Evolutionary conservation across 2,113 vertebrate species (phyloP).

Genomic region (Tor tambroides): DNA sequence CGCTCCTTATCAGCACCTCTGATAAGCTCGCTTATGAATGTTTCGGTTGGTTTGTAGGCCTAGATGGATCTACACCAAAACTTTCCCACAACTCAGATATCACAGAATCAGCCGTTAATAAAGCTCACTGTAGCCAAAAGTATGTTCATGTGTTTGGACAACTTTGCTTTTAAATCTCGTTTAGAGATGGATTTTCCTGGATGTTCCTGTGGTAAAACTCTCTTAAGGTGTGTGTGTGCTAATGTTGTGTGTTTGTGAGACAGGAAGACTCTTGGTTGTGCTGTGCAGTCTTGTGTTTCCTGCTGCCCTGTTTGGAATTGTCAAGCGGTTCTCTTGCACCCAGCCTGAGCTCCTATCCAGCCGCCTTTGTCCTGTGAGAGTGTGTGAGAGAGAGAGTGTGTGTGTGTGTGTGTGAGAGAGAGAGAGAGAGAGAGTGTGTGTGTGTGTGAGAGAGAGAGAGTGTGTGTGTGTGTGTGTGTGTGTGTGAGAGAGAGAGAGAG

Average conservation of each 20-base stretch:
- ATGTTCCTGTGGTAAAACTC: not conserved
- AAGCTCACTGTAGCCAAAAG: not conserved
- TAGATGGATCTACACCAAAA: not conserved
- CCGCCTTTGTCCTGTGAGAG: slow-evolving; percentile 28
- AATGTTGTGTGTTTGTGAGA: slow-evolving; percentile 35
- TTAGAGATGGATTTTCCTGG: not conserved
- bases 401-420: too few relatives aligned
- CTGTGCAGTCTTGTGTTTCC: slow-evolving; percentile 48
- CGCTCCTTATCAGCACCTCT: not conserved
- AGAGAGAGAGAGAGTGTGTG: too few relatives aligned
- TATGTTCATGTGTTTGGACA: not conserved
- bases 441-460: slow-evolving; percentile 31
- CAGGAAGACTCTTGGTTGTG: slow-evolving; percentile 51
- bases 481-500: too few relatives aligned
- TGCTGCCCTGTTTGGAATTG: slow-evolving; percentile 52
- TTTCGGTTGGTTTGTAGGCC: not conserved
- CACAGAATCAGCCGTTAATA: not conserved
- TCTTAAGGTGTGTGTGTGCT: slow-evolving; percentile 10
- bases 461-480: not conserved
- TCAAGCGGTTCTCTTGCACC: slow-evolving; percentile 26
- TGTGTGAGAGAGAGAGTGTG: too few relatives aligned
- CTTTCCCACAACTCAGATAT: not conserved
- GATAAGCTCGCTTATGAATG: not conserved
- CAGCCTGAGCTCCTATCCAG: not conserved
- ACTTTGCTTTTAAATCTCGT: not conserved